phyloP scores from a whole-genome alignment of 2,113 vertebrate genomes.

The Eurystomus gularis region DNA sequence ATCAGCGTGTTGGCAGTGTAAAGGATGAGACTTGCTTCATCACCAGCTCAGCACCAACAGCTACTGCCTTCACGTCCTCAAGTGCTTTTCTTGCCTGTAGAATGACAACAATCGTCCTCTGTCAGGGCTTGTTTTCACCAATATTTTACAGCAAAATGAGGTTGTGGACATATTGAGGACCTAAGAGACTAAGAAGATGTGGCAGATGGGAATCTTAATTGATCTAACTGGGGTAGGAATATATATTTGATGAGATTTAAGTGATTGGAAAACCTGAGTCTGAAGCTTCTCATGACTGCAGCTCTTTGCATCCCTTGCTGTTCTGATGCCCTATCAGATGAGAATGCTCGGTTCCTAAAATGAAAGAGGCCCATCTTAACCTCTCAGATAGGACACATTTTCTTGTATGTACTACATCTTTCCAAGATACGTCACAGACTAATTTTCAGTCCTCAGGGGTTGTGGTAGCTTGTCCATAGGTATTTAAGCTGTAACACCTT shows the following conservation, averaged over 20 bases:
- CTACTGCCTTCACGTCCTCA: not conserved
- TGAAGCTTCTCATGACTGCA: not conserved
- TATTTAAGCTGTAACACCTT: not conserved
- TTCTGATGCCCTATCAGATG: not conserved
- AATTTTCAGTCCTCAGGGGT: not conserved
- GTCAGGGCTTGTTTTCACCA: not conserved
- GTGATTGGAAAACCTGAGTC: not conserved
- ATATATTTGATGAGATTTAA: not conserved
- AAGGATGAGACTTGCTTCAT: not conserved
- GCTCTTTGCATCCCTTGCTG: not conserved
- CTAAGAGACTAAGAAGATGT: not conserved
- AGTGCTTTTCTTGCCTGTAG: not conserved
- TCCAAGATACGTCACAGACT: not conserved
- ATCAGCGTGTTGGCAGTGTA: not conserved
- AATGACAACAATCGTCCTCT: not conserved
- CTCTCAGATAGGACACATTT: not conserved
- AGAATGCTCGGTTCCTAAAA: not conserved
- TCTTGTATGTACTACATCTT: not conserved
- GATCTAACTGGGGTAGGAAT: not conserved
- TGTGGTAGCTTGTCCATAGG: not conserved
- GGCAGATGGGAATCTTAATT: not conserved
- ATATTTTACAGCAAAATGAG: not conserved
- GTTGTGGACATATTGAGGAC: not conserved
- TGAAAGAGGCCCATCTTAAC: not conserved
- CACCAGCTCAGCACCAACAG: not conserved